These are phyloP conservation scores for Clivina fossor DNA, from an alignment of 2,888 invertebrate species.

Conservation along the genomic window DNA sequence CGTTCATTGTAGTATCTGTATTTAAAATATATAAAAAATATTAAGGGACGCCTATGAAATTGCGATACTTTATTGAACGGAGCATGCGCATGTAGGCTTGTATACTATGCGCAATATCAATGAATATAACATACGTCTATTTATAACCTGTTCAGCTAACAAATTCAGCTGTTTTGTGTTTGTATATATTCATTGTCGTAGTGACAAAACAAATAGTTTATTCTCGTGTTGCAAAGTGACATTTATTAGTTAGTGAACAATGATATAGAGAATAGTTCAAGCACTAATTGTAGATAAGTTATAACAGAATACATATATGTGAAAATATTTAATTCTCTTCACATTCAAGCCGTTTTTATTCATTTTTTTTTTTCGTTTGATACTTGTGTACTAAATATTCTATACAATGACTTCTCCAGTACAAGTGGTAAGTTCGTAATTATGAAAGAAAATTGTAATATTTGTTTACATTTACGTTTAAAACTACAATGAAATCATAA, in stretches of 20 bases:
- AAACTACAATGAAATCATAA: too few species aligned
- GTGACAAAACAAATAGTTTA: too few species aligned
- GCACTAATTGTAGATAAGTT: slow-evolving; percentile 4
- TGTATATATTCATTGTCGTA: slow-evolving; percentile 12
- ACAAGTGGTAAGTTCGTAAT: slow-evolving; percentile 43
- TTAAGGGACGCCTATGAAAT: too few species aligned
- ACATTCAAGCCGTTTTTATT: slow-evolving; percentile 6
- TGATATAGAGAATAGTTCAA: slow-evolving; percentile 2
- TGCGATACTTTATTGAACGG: slow-evolving; percentile 24
- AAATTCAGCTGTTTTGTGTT: slow-evolving; percentile 21
- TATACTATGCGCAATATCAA: not conserved
- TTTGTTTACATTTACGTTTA: too few species aligned
- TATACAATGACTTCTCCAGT: slow-evolving; percentile 43
- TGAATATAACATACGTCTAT: not conserved
- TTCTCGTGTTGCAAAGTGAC: too few species aligned
- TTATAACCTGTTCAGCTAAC: slow-evolving; percentile 6
- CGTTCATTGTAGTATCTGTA: too few species aligned
- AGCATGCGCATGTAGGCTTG: slow-evolving; percentile 34
- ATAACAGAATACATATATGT: not conserved
- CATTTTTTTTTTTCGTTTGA: not conserved
- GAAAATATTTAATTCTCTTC: slow-evolving; percentile 1
- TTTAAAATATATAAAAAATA: too few species aligned
- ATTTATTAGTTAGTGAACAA: not conserved
- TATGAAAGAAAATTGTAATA: too few species aligned
- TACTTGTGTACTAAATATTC: slow-evolving; percentile 18